A percentile compares a stretch with the other conserved stretches of the same genome.
Evolutionary conservation across 2,888 invertebrate genomes (phyloP).

Genomic region (Sminthurides aquaticus): DNA sequence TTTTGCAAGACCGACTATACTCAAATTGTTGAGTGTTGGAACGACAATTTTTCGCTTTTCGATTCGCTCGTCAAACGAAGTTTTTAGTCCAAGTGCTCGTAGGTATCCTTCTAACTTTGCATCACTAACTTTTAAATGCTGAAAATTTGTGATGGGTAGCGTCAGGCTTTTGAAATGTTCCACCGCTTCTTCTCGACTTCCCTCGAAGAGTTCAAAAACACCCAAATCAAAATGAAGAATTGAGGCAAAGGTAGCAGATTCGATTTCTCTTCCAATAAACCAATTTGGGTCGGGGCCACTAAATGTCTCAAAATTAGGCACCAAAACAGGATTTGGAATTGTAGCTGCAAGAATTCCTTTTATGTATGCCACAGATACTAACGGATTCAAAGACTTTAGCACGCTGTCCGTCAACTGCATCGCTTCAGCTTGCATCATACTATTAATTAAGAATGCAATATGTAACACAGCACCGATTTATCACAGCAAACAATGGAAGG

Average conservation of each 20-base stretch:
- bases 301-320: constrained; percentile 26
- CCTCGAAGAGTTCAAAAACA: constrained; percentile 37
- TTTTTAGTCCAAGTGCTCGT: constrained; percentile 29
- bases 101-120: constrained; percentile 35
- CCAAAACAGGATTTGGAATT: constrained; percentile 6
- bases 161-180: constrained; percentile 37
- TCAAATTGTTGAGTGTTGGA: constrained; percentile 7
- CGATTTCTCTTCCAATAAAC: constrained; percentile 27
- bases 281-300: constrained; percentile 5
- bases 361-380: constrained; percentile 31
- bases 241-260: constrained; percentile 29
- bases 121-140: constrained; percentile 35
- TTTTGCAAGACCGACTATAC: constrained; percentile 28
- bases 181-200: constrained; percentile 29
- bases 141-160: constrained; percentile 35
- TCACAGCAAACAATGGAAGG: neutral
- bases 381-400: constrained; percentile 32
- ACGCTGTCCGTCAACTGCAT: constrained; percentile 25
- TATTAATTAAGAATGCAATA: constrained; percentile 12
- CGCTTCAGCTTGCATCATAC: constrained; percentile 6
- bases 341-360: constrained; percentile 8
- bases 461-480: constrained; percentile 4
- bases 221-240: constrained; percentile 41
- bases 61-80: constrained; percentile 12
- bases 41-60: constrained; percentile 17